Base-by-base conservation (phyloP, 92 coral and sea anemone species). In the Parazoanthus atlanticus region DNA sequence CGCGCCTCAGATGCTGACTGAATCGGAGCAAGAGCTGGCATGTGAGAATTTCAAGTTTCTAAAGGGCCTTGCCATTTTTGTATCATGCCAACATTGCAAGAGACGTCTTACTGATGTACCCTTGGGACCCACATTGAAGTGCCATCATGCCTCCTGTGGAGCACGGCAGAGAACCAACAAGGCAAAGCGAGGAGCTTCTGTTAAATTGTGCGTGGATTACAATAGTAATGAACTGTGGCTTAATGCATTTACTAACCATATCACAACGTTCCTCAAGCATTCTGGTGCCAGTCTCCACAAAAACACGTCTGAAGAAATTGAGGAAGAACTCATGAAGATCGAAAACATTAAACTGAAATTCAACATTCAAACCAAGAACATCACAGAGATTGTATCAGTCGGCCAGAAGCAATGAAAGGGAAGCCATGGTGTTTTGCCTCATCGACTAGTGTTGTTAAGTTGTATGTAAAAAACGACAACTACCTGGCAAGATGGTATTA, bases 161-260 rank as follows among this genome's bases (percentile, higher is more conserved):
- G 70, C 89, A 52, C 86, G 81, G 41, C 79, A 88, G 49, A 78
- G 80, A 74, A 32, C 47, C 23, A 72, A 61, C 29, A 78, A 87
- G 40, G 65, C 76, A 70, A 76, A 87, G 78, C 66, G 61, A 78
- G 75, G 36, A 87, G 77, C 85, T 76, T 87, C 76, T 87, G 90
- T 81, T 78, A 78, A 87, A 87, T 65, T 87, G 49, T 73, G 89
- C 69, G 77, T 87, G 61, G 49, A 61, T 66, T 31, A 34, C 78
- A 81, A 87, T 34, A 72, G 61, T 3, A 66, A 80, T 61, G 85
- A 87, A 40, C 85, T 87, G 82, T 87, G 90, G 85, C 80, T 87
- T 38, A 78, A 80, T 52, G 69, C 74, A 4, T 89, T 82, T 47
- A 73, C 91, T 46, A 74, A 89, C 10, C 80, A 29, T 40, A 61